Base-by-base conservation (phyloP, 2,113 vertebrate genomes). In the Macaca fascicularis region DNA sequence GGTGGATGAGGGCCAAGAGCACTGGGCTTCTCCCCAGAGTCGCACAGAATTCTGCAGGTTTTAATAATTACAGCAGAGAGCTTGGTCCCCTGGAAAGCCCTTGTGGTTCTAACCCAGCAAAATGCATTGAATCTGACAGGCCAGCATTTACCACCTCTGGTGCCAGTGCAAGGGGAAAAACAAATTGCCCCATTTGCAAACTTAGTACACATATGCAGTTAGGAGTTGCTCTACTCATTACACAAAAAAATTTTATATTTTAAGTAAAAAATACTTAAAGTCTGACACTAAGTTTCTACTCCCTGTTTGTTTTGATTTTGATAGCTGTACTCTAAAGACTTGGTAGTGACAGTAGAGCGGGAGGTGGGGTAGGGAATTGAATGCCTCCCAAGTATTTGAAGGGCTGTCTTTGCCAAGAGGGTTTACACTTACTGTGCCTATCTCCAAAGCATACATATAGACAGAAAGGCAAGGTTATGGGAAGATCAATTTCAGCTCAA, bases 41-140 rank as follows among this genome's bases (percentile, higher is more conserved):
- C 69, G 50, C 25, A 32, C 64, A 93, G 83, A 70, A 70, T 69
- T 95, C 95, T 86, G 61, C 55, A 82, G 89, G 61, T 90, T 97
- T 96, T 88, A 97, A 95, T 76, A 83, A 96, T 93, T 91, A 92
- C 48, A 59, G 86, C 93, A 55, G 86, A 95, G 80, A 95, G 89
- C 82, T 87, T 83, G 57, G 52, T 80, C 69, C 61, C 86, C 83
- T 50, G 43, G 75, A 97, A 94, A 97, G 82, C 80, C 83, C 89
- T 92, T 87, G 76, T 2, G 2, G 90, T 97, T 88, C 89, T 92
- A 93, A 92, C 17, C 92, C 90, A 97, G 95, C 75, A 94, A 93
- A 95, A 97, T 55, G 40, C 74, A 96, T 82, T n/a, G 61, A 84
- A 94, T 95, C 50, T 90, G 95, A 97, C 83, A 96, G 79, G 61